A percentile compares a stretch with the other conserved stretches of the same genome.
phyloP scores from a whole-genome alignment of 2,888 invertebrate genomes.

The Tipula vernalis region DNA sequence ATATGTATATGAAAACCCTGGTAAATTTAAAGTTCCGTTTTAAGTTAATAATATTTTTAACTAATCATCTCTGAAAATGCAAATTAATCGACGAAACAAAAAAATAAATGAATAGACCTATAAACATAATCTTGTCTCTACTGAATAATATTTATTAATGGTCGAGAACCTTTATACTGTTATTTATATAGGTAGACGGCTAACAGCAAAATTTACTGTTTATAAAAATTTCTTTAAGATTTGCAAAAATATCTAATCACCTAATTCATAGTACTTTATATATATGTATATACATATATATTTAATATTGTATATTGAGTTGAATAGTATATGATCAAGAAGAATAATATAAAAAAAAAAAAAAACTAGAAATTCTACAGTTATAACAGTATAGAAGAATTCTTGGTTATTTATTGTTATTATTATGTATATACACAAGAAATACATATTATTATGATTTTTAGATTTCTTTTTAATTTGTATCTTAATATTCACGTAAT shows the following conservation, averaged over 20 bases:
- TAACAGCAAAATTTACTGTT: background rate
- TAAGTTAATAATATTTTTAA: no score
- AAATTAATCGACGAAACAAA: background rate
- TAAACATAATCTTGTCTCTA: background rate
- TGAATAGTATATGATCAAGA: background rate
- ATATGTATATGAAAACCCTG: no score
- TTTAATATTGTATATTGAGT: background rate
- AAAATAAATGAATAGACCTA: background rate
- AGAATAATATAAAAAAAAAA: background rate
- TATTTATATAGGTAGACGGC: background rate
- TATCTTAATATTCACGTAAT: background rate
- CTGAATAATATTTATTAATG: background rate
- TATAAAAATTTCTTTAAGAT: background rate
- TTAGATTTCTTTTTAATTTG: background rate
- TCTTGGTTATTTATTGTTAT: background rate
- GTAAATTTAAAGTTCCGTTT: no score
- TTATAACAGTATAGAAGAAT: conserved; percentile 4
- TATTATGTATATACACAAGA: background rate
- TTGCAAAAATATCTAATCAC: background rate
- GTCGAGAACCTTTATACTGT: background rate
- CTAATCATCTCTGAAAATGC: background rate
- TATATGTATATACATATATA: no score
- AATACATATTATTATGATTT: background rate
- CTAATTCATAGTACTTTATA: background rate
- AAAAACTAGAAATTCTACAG: background rate